Base-by-base conservation (phyloP, 2,113 vertebrate species). In the Cyanistes caeruleus region DNA sequence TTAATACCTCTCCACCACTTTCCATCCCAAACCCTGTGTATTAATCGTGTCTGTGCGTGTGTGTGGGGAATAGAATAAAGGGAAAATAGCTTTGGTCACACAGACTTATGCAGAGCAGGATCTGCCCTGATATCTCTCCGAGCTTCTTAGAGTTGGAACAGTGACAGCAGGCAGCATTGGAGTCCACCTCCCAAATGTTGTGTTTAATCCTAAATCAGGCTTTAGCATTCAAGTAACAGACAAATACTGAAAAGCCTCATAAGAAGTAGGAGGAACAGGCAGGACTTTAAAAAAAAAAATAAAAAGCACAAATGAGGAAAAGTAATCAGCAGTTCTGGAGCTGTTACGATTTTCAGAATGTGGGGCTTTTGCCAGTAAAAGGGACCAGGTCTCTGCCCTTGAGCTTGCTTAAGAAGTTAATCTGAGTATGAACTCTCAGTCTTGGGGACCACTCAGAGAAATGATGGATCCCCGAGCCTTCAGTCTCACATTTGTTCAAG, bases 141-240 rank as follows among this genome's bases (percentile, higher is more conserved):
- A 92, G 72, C 76, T 84, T 67, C 63, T 87, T 67, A 77, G 20
- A 52, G 55, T 13, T 92, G 85, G 37, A 90, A 7, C 35, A 24
- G 79, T 81, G 90, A 92, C 88, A 84, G 85, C 78, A 77, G 90
- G 67, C 95, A 90, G 83, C 72, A 24, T 3, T 60, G 84, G 16
- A 75, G 83, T 53, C 56, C 0, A 2, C 72, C 75, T 92, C 80
- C 60, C 52, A 64, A 96, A 87, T 68, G 72, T 41, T 91, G 77
- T 77, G 60, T 84, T 94, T 95, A 93, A 90, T 92, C 79, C 84
- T 65, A 90, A 81, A 84, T 88, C 75, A 53, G 83, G 53, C 76
- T 96, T 93, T 90, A 93, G 63, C 2, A 0, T 53, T 78, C 22
- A 46, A 95, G 59, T 74, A 68, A 74, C 55, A 85, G 63, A 35